phyloP scores from a whole-genome alignment of 1,140 invertebrate species.

The Brachystomella parvula region DNA sequence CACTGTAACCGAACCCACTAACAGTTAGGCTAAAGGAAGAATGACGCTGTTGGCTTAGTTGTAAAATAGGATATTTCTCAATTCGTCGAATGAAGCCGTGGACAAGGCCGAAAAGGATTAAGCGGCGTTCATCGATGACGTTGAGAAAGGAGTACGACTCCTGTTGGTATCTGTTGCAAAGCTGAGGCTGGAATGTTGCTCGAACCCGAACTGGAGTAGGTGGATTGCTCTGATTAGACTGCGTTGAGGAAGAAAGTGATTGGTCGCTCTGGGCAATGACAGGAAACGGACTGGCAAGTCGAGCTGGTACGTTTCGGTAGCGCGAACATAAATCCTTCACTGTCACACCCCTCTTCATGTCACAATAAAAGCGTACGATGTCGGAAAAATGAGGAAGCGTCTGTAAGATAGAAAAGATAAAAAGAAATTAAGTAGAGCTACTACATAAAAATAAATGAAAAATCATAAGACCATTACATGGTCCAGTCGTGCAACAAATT shows the following conservation, averaged over 20 bases:
- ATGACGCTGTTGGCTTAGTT: conserved; percentile 16
- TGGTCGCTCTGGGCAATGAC: conserved; percentile 26
- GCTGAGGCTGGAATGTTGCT: not conserved
- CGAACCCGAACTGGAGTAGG: conserved; percentile 31
- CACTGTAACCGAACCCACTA: conserved; percentile 54
- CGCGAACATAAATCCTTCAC: conserved; percentile 74
- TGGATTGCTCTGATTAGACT: conserved; percentile 29
- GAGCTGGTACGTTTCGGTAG: conserved; percentile 41
- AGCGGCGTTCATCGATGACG: conserved; percentile 66
- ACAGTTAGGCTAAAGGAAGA: conserved; percentile 15
- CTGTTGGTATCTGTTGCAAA: not conserved
- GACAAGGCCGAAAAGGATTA: conserved; percentile 84
- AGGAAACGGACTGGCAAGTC: conserved; percentile 41
- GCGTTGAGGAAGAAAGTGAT: conserved; percentile 34
- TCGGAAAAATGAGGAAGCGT: conserved; percentile 58
- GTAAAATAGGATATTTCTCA: conserved; percentile 52
- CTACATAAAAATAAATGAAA: not conserved
- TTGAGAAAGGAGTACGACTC: conserved; percentile 15
- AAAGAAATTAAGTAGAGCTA: not conserved
- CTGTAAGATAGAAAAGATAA: conserved; percentile 39
- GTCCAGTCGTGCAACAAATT: conserved; percentile 57
- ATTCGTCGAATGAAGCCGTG: conserved; percentile 76
- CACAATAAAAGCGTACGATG: conserved; percentile 71
- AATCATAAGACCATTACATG: conserved; percentile 34
- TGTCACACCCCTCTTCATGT: conserved; percentile 74